Evolutionary conservation across 2,113 vertebrate genomes (phyloP), one percentile per base, ranked within the genome.

Genomic region (Spilogale gracilis): DNA sequence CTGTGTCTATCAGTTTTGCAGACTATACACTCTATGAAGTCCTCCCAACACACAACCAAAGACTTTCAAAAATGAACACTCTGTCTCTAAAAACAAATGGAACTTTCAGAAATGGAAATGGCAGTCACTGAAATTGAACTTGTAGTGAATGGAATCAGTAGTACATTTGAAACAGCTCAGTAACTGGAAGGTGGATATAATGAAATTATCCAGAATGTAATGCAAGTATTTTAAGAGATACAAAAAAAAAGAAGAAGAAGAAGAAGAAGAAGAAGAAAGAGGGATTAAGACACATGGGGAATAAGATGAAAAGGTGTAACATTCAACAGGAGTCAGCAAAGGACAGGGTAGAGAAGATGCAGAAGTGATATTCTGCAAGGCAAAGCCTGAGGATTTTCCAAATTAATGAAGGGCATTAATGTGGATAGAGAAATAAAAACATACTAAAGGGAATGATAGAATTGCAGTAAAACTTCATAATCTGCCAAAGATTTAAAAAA

Each of bases 21-120:
- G 91, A 63, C 38, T 71, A 80, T 76, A 92, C 38, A 79, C n/a
- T 50, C 82, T 91, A n/a, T 61, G 56, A 95, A 71, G 38, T 89
- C 16, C 16, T 89, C 50, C 73, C 30, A 91, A 65, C 9, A 61
- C 17, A 89, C 91, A 91, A n/a, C 18, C 90, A 92, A 95, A 87
- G 58, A 91, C 56, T 87, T 93, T 52, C 30, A 79, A 45, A 88
- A 58, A 45, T 6, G 10, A 80, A 84, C 43, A 27, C 12, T 81
- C 67, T 67, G 9, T 73, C 38, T 73, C 45, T 65, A 65, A 16
- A 65, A 65, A 16, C 13, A 65, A 65, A 65, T 65, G 63, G 63
- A 65, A 88, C 56, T 80, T 96, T 85, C 58, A 93, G n/a, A 94
- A 81, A 32, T 27, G 58, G 73, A 82, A 89, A 85, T 58, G 89